A percentile compares a stretch with the other conserved stretches of the same genome.
phyloP scores from a whole-genome alignment of 1,140 invertebrate species.

The Drosophila bifasciata region DNA sequence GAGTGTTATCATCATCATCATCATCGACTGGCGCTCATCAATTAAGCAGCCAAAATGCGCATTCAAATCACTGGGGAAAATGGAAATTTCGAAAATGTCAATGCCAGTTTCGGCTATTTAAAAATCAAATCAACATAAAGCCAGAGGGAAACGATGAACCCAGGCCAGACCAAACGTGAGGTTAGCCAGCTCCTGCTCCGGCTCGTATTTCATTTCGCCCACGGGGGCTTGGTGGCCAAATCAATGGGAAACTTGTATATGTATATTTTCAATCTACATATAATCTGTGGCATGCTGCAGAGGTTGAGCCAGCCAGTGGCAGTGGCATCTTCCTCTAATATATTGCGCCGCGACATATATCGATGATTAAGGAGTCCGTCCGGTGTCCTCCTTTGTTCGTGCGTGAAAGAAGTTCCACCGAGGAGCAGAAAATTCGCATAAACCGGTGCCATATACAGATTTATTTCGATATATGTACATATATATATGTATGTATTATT shows the following conservation, averaged over 20 bases:
- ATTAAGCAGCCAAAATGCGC: slow-evolving; percentile 53
- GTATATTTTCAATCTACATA: too few relatives aligned
- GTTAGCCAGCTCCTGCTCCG: too few relatives aligned
- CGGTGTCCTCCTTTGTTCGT: slow-evolving; percentile 18
- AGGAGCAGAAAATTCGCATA: slow-evolving; percentile 23
- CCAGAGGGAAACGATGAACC: background rate
- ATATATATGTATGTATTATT: slow-evolving; percentile 38
- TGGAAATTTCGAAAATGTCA: slow-evolving; percentile 42
- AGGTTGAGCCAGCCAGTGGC: background rate
- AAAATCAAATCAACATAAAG: slow-evolving; percentile 36
- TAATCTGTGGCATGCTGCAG: background rate
- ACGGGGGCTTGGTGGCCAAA: slow-evolving; percentile 17
- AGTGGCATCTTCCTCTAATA: slow-evolving; percentile 3
- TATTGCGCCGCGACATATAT: slow-evolving; percentile 56
- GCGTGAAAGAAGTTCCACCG: slow-evolving; percentile 36
- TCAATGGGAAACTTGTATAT: too few relatives aligned
- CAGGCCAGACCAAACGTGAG: too few relatives aligned
- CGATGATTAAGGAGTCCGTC: slow-evolving; percentile 66
- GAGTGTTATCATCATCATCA: background rate
- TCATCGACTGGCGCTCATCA: slow-evolving; percentile 44
- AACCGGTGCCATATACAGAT: slow-evolving; percentile 27
- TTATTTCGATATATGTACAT: slow-evolving; percentile 3
- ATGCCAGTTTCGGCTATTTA: slow-evolving; percentile 54
- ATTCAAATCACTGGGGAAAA: slow-evolving; percentile 31
- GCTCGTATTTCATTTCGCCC: slow-evolving; percentile 24